Evolutionary conservation across 2,888 invertebrate species (phyloP).

Genomic region (Tetramorium bicarinatum): DNA sequence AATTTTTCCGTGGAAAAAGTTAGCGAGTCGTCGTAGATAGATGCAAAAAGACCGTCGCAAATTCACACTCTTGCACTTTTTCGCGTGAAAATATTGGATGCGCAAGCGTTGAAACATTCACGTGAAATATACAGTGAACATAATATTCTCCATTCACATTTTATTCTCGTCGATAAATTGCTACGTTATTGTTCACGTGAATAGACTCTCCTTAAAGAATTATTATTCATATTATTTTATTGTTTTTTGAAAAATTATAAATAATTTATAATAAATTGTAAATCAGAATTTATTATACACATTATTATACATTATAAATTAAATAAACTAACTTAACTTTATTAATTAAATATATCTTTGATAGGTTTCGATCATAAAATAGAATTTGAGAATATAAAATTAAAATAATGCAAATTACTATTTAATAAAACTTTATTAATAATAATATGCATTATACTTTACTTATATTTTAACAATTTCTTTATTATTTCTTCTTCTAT

Average conservation of each 20-base stretch:
- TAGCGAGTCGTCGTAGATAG: conserved; percentile 59
- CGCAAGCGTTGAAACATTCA: conserved; percentile 41
- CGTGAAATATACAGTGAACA: background rate
- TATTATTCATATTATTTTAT: background rate
- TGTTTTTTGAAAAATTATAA: background rate
- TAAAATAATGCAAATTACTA: background rate
- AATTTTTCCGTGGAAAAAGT: conserved; percentile 64
- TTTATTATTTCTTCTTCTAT: too few relatives aligned
- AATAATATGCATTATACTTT: background rate
- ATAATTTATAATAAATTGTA: background rate
- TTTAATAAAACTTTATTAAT: background rate
- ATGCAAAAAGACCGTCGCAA: conserved; percentile 48
- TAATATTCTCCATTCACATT: conserved; percentile 11
- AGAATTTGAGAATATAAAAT: background rate
- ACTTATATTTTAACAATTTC: background rate
- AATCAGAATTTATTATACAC: background rate
- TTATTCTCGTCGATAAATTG: conserved; percentile 24
- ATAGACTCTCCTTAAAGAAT: background rate
- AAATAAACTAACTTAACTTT: background rate
- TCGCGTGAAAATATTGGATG: conserved; percentile 53
- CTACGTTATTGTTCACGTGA: background rate
- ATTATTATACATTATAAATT: background rate
- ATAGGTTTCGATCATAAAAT: background rate
- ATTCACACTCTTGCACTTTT: conserved; percentile 50
- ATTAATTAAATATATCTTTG: background rate